Evolutionary conservation across 2,888 invertebrate genomes (phyloP), one percentile per base, ranked within the genome.

Genomic region (Barypeithes pellucidus): DNA sequence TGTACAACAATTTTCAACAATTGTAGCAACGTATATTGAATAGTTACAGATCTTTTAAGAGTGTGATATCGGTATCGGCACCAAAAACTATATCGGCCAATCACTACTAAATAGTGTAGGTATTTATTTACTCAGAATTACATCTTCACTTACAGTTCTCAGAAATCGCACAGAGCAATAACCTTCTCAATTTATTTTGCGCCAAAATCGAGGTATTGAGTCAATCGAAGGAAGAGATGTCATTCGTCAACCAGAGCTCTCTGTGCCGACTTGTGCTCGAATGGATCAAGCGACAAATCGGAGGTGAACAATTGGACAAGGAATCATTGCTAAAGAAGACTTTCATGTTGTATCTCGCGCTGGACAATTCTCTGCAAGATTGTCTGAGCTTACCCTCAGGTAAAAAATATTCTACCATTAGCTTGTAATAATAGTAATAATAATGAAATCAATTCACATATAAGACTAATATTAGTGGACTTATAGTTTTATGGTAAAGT

Each of bases 341-440:
- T 18, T 93, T 93, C 84, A 89, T 94, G 86, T 87, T 95, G 81
- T 94, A 92, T 86, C 88, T 94, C 74, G 93, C 93, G 78, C 87
- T 90, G 74, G 92, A 91, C 83, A 94, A 94, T 83, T 91, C 90
- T 41, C 88, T 95, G 78, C 93, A 93, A 80, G 95, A 95, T 87
- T 95, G 94, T 86, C 90, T 91, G 74, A 93, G 93, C 82, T 88
- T 94, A 81, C 93, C 93, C 7, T 81, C 85, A 60, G 84, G 82
- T 82, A 79, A 73, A 20, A 33, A 18, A 29, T 9, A 20, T 47
- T 47, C 7, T 45, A n/a, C n/a, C n/a, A n/a, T n/a, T n/a, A n/a
- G n/a, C 11, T 54, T 54, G 9, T 22, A 16, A 50, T 22, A 22
- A 50, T n/a, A n/a, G n/a, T n/a, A n/a, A n/a, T n/a, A n/a, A n/a